Evolutionary conservation across 2,797 vertebrate species (phyloP), one percentile per base, ranked within the genome.

Genomic region (Emydoidea blandingii): DNA sequence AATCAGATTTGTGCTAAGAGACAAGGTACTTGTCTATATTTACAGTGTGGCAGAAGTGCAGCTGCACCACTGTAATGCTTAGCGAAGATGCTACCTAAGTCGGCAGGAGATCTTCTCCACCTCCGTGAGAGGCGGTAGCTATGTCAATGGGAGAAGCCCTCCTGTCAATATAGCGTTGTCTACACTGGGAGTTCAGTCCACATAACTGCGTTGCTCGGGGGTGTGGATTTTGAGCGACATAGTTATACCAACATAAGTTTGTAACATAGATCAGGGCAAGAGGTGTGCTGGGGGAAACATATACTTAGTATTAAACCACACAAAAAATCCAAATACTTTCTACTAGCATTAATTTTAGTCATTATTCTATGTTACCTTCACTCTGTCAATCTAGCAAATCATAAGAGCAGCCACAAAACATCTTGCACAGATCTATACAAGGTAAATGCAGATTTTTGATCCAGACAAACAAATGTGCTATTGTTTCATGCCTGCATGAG

Each of bases 311-410:
- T 68, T 65, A 65, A 65, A 65, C 16, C 72, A 54, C 83, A 88
- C n/a, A 53, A 88, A 83, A 89, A 57, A 81, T 93, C 86, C 90
- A 50, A 78, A 89, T 92, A 86, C 84, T 82, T 25, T 82, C n/a
- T 0, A 37, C 19, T 34, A 85, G 84, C 68, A 83, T 79, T 86
- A 76, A 78, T 86, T 47, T 1, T 31, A 14, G 0, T 52, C 37
- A 27, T 81, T 41, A 80, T 6, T 82, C 72, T 90, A 93, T 0
- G 1, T 91, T 90, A 92, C 62, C 68, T 59, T 65, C 78, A 65
- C 29, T 23, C 90, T 87, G 87, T 83, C 89, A 87, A 76, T 16
- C 80, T 85, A 37, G 79, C 88, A 49, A 47, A 79, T 41, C 91
- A 78, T 19, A 37, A 29, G 88, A 87, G 91, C 56, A 62, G 83